A percentile compares a stretch with the other conserved stretches of the same genome.
These are phyloP conservation scores for Lampris megalopsis DNA, from an alignment of 2,113 vertebrate genomes.

Conservation along the genomic window DNA sequence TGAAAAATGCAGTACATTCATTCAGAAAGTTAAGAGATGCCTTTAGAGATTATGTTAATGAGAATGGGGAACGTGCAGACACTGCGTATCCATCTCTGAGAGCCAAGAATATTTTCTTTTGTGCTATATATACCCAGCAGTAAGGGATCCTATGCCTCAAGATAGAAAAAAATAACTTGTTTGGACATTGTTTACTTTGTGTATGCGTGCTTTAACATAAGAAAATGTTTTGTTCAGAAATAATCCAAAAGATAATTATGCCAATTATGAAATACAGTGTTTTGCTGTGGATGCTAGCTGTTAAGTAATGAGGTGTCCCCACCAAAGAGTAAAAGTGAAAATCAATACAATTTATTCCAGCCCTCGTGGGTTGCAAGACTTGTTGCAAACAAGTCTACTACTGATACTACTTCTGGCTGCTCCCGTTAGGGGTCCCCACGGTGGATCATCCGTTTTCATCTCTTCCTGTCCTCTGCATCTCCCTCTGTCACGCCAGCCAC, in stretches of 20 bases:
- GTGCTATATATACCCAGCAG: conserved; percentile 23
- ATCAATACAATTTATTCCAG: background rate
- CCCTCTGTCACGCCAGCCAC: too few relatives aligned
- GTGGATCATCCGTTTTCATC: too few relatives aligned
- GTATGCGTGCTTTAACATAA: background rate
- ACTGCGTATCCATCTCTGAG: conserved; percentile 49
- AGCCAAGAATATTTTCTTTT: conserved; percentile 40
- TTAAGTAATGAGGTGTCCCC: conserved; percentile 19
- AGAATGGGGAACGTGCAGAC: conserved; percentile 53
- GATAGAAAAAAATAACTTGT: conserved; percentile 9
- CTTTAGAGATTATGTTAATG: conserved; percentile 58
- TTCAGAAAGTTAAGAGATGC: conserved; percentile 55
- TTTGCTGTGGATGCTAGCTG: background rate
- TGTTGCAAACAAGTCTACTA: conserved; percentile 21
- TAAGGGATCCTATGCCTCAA: conserved; percentile 13
- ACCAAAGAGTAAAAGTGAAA: conserved; percentile 23
- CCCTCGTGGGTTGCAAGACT: conserved; percentile 13
- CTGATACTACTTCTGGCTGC: background rate
- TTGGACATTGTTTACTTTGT: conserved; percentile 2
- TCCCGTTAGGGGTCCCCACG: too few relatives aligned
- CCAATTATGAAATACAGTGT: background rate
- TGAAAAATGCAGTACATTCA: conserved; percentile 66
- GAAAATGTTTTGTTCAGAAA: background rate
- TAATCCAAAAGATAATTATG: background rate
- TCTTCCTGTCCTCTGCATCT: too few relatives aligned